These are phyloP conservation scores for Hirudinaria manillensis DNA, from an alignment of 2,888 invertebrate genomes.

Conservation along the genomic window DNA sequence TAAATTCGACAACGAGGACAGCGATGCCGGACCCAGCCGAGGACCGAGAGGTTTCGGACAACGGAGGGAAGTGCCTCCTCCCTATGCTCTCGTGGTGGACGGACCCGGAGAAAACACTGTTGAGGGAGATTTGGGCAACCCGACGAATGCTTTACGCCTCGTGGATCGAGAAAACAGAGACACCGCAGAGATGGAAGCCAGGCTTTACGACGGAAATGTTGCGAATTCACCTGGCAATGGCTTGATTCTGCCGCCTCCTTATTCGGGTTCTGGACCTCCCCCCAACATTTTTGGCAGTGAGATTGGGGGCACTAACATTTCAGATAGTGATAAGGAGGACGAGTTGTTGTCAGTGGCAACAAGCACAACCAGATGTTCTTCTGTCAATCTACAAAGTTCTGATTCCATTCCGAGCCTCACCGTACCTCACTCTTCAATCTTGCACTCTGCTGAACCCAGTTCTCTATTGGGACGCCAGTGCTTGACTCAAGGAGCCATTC, in stretches of 20 bases:
- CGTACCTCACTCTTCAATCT: too few relatives aligned
- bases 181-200: slow-evolving; percentile 14
- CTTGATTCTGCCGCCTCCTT: slow-evolving; percentile 26
- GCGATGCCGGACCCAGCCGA: background rate
- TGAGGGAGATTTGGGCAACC: background rate
- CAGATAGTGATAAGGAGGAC: background rate
- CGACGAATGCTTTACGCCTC: slow-evolving; percentile 12
- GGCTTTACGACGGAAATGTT: slow-evolving; percentile 21
- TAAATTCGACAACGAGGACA: slow-evolving; percentile 2
- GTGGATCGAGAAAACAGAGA: slow-evolving; percentile 19
- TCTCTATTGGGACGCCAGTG: too few relatives aligned
- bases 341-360: background rate
- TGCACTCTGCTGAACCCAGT: too few relatives aligned
- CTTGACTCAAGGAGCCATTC: too few relatives aligned
- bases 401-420: background rate
- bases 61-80: slow-evolving; percentile 27
- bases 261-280: background rate
- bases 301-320: background rate
- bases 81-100: slow-evolving; percentile 23
- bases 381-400: background rate
- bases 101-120: background rate
- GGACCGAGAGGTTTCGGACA: background rate
- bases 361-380: background rate
- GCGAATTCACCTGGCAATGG: slow-evolving; percentile 18
- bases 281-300: background rate